Percentiles rank a stretch among this genome's conserved stretches.
Evolutionary conservation across 2,113 vertebrate genomes (phyloP).

Genomic region (Microcebus murinus): DNA sequence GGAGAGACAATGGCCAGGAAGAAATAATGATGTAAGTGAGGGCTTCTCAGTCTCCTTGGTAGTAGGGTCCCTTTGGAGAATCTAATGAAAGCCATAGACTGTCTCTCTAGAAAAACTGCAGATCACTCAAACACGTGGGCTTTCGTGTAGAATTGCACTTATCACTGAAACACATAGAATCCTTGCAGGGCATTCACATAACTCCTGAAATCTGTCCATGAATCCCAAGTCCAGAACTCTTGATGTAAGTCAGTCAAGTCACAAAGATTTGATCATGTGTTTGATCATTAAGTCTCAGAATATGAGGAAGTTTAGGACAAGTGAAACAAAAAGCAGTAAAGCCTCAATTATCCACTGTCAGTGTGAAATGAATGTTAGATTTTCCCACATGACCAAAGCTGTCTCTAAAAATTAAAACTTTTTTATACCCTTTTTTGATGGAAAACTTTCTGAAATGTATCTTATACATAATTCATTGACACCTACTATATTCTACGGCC

Average conservation of each 20-base stretch:
- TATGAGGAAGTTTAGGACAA: slow-evolving; percentile 14
- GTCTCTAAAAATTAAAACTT: not conserved
- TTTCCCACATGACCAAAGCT: slow-evolving; percentile 11
- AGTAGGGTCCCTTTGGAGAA: not conserved
- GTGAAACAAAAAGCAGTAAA: slow-evolving; percentile 3
- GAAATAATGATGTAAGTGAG: not conserved
- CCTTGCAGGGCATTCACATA: not conserved
- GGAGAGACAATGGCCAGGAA: not conserved
- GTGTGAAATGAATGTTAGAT: not conserved
- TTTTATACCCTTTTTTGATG: not conserved
- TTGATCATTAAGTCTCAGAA: slow-evolving; percentile 15
- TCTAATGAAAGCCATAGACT: not conserved
- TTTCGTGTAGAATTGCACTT: not conserved
- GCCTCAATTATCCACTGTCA: not conserved
- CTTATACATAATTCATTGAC: not conserved
- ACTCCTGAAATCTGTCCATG: not conserved
- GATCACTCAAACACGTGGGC: not conserved
- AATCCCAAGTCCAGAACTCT: not conserved
- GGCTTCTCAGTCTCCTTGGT: not conserved
- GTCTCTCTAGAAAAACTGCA: not conserved
- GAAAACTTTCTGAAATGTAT: slow-evolving; percentile 10
- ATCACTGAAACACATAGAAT: not conserved
- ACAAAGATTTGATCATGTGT: not conserved
- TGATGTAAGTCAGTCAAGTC: not conserved
- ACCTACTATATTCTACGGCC: not conserved